Conservation (phyloP, 2,113 vertebrate species). For the Cebidichthys violaceus region DNA sequence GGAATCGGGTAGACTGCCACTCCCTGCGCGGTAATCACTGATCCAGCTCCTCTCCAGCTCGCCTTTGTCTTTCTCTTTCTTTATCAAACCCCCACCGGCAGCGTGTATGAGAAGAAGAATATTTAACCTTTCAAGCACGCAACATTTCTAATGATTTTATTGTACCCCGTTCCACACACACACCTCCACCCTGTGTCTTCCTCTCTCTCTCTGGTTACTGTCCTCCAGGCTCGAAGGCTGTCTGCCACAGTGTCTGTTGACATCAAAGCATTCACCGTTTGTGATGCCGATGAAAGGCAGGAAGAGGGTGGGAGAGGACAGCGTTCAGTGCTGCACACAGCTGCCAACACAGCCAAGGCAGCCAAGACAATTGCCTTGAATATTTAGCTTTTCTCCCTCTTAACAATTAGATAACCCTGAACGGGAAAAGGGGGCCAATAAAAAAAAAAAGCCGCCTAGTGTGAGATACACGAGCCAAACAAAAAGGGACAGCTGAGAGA, state of each 20-base stretch:
- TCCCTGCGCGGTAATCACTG: conserved; percentile 57
- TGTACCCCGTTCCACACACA: background rate
- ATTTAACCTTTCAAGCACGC: conserved; percentile 7
- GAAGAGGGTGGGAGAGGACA: conserved; percentile 78
- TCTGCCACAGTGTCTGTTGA: conserved; percentile 77
- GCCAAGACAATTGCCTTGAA: conserved; percentile 70
- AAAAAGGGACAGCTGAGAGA: conserved; percentile 38
- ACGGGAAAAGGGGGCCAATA: conserved; percentile 49
- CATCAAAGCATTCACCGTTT: conserved; percentile 74
- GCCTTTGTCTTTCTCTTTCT: conserved; percentile 11
- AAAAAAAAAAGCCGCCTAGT: conserved; percentile 9
- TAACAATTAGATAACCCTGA: conserved; percentile 65
- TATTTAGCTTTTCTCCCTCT: conserved; percentile 59
- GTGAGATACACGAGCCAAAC: conserved; percentile 51
- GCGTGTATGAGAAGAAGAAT: background rate
- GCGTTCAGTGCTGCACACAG: conserved; percentile 45
- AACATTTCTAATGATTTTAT: background rate
- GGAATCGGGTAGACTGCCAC: conserved; percentile 60
- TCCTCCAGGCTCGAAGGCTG: conserved; percentile 55
- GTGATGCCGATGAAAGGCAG: conserved; percentile 75
- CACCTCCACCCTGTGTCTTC: conserved; percentile 47
- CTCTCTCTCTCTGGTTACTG: conserved; percentile 59
- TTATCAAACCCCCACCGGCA: background rate
- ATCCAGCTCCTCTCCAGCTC: conserved; percentile 18
- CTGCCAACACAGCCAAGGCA: conserved; percentile 60